Evolutionary conservation across 1,140 invertebrate genomes (phyloP).

Genomic region (Helicoverpa zea): DNA sequence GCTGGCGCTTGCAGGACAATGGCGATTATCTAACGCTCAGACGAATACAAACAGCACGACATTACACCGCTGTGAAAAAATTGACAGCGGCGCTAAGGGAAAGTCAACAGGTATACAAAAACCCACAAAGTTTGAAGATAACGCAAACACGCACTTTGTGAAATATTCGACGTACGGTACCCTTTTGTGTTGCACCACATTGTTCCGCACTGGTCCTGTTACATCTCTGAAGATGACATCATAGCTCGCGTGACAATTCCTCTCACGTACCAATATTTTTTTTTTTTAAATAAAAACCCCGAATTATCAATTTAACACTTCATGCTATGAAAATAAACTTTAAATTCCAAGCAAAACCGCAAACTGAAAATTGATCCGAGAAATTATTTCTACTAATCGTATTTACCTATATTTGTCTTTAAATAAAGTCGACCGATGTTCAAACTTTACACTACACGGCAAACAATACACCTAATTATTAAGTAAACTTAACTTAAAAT

Average conservation of each 20-base stretch:
- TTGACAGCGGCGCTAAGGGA: conserved; percentile 67
- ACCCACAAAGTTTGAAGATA: conserved; percentile 65
- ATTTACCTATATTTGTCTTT: conserved; percentile 18
- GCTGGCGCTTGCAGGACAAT: conserved; percentile 73
- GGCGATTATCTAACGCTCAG: conserved; percentile 70
- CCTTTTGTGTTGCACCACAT: conserved; percentile 61
- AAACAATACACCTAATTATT: conserved; percentile 46
- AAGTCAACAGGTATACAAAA: conserved; percentile 75
- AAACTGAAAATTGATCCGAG: background rate
- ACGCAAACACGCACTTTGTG: conserved; percentile 65
- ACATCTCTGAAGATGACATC: conserved; percentile 60
- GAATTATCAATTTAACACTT: background rate
- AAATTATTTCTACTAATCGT: conserved; percentile 22
- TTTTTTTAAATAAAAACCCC: background rate
- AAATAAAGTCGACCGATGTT: conserved; percentile 20
- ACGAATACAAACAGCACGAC: conserved; percentile 71
- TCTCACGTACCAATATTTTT: background rate
- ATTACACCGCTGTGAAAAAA: conserved; percentile 69
- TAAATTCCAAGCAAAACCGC: background rate
- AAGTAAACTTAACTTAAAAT: conserved; percentile 43
- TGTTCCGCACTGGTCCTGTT: conserved; percentile 60
- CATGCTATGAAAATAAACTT: background rate
- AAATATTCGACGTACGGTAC: conserved; percentile 71
- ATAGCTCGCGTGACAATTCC: conserved; percentile 39
- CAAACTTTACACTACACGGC: conserved; percentile 38